Evolutionary conservation across 1,140 invertebrate genomes (phyloP), one percentile per base, ranked within the genome.

Genomic region (Branchinecta lindahli): DNA sequence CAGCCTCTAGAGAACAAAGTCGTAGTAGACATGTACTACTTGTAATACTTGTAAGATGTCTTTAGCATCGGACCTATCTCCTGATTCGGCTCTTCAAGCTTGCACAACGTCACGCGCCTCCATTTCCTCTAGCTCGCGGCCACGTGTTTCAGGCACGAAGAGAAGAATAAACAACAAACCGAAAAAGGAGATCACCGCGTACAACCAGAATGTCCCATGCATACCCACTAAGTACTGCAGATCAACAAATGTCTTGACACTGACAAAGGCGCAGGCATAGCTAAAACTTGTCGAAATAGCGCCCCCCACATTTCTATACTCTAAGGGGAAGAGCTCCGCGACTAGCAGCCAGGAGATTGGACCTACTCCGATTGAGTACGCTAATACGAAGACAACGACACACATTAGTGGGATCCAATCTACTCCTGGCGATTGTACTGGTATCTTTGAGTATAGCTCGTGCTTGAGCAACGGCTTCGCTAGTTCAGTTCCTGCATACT

Each of bases 91-190:
- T 33, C 33, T 33, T 61, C 18, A 61, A 61, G 66, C 10, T 15
- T 72, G 68, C 15, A 45, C 9, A 44, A 21, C 46, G 21, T 69
- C 18, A 44, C 73, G 70, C 68, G 73, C 84, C 75, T 88, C 85
- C 85, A 94, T 92, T 79, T 94, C 91, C 75, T 94, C 90, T 70
- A 95, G 83, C 74, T 87, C 87, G 67, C 86, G 85, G 0, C 91
- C 91, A 78, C 91, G 92, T 1, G 92, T 95, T 78, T 96, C 93
- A 0, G 92, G 92, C 6, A 96, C 88, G 75, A 88, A 89, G 70
- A 89, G 84, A 2, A 89, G 86, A 8, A 94, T 85, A 77, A 94
- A 90, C 69, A 92, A 84, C 2, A 93, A 81, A 33, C 91, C 91
- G 71, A 88, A 82, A 2, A 92, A 84, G 0, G 90, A 88, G 72